Evolutionary conservation across 1,140 invertebrate species (phyloP), one percentile per base, ranked within the genome.

Genomic region (Phocides pigmalion): DNA sequence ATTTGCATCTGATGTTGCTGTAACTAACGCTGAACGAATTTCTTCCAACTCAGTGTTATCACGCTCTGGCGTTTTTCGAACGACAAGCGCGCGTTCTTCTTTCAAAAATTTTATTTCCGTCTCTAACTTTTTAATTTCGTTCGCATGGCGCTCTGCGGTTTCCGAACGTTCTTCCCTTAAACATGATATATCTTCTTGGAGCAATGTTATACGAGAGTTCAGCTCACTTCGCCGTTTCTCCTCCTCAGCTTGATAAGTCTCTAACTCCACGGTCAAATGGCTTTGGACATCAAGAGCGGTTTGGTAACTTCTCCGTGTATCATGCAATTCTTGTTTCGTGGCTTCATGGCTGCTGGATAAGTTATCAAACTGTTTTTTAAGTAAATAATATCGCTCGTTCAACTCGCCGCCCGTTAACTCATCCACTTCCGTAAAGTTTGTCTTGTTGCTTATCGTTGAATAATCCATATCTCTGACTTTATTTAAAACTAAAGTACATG

Each of bases 271-370:
- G 20, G 70, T 81, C 9, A 92, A 69, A 64, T 92, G 85, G 22
- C 84, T 86, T 39, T 92, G 91, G 0, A 91, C 79, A 28, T 92
- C 90, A 19, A 88, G 62, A n/a, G 90, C 86, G 4, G 85, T 90
- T 62, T 92, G 84, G 54, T 89, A 86, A 51, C 79, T 87, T 61
- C 88, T 68, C 64, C 63, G 87, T 3, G 81, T 73, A 39, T 92
- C 88, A 28, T 92, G 84, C 1, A 92, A 64, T 63, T 92, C 90
- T 66, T 92, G 91, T 76, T 92, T 89, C 14, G 76, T 81, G 0
- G 70, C 54, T 56, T 92, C 91, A 68, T 78, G 90, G 25, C 67
- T 88, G 35, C 46, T 74, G 1, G 78, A 79, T 64, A 92, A 64
- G 22, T 72, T 81, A 8, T 91, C 89, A 65, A 76, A 84, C 64